Percentiles rank a stretch among this genome's conserved stretches.
phyloP scores from a whole-genome alignment of 2,113 vertebrate genomes.

The Lontra canadensis region DNA sequence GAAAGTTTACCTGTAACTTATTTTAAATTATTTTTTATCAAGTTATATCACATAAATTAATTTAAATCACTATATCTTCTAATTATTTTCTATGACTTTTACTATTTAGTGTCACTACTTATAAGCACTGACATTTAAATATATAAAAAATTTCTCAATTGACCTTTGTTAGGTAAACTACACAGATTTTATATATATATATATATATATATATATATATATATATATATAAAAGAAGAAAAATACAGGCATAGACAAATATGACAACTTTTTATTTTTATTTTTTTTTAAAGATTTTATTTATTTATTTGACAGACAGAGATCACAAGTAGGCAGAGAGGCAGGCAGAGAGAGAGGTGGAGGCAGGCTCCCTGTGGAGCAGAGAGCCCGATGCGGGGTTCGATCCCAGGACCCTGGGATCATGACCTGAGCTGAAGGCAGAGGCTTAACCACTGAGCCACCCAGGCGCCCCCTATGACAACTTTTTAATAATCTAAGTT shows the following conservation, averaged over 20 bases:
- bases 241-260: neutral
- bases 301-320: too few relatives aligned
- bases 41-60: neutral
- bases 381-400: too few relatives aligned
- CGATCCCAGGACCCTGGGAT: too few relatives aligned
- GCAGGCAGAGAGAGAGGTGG: too few relatives aligned
- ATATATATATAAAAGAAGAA: neutral
- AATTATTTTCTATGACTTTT: neutral
- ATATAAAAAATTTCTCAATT: constrained; percentile 16
- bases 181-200: neutral
- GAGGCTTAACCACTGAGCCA: too few relatives aligned
- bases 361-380: too few relatives aligned
- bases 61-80: neutral
- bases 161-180: neutral
- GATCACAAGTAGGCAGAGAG: too few relatives aligned
- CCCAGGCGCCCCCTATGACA: too few relatives aligned
- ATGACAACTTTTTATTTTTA: neutral
- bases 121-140: neutral
- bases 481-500: neutral
- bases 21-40: constrained; percentile 27
- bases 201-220: too few relatives aligned
- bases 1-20: constrained; percentile 13
- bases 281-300: too few relatives aligned
- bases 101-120: neutral
- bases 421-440: too few relatives aligned